phyloP scores from a whole-genome alignment of 2,888 invertebrate genomes.

The Andrena fulva region DNA sequence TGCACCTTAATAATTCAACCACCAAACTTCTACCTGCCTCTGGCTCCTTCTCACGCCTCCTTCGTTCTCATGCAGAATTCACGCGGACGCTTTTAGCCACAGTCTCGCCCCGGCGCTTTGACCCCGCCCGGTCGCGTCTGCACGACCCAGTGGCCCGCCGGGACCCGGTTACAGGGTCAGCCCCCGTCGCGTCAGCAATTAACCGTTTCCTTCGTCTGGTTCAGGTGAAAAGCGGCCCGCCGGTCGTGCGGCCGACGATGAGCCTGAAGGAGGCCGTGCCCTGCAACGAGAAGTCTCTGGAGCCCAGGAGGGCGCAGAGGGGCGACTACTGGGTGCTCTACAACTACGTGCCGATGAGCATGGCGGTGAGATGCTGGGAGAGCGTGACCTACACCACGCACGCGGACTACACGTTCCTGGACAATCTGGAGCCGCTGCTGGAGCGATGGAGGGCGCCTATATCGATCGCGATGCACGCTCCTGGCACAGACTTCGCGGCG shows the following conservation, averaged over 20 bases:
- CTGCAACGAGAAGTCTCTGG: slow-evolving; percentile 88
- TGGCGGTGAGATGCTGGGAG: slow-evolving; percentile 90
- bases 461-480: slow-evolving; percentile 94
- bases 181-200: background rate
- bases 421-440: slow-evolving; percentile 94
- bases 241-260: slow-evolving; percentile 67
- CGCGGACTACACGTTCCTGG: slow-evolving; percentile 95
- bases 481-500: slow-evolving; percentile 92
- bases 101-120: background rate
- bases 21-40: slow-evolving; percentile 2
- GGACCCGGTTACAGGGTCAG: slow-evolving; percentile 13
- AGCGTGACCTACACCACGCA: slow-evolving; percentile 96
- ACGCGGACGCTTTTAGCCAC: slow-evolving; percentile 37
- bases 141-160: slow-evolving; percentile 6
- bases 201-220: slow-evolving; percentile 13
- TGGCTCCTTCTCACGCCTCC: too few species aligned
- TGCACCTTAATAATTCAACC: slow-evolving; percentile 31
- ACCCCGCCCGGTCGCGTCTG: background rate
- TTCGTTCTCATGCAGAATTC: slow-evolving; percentile 18
- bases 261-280: slow-evolving; percentile 86
- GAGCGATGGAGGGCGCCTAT: slow-evolving; percentile 95
- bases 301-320: slow-evolving; percentile 88
- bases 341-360: slow-evolving; percentile 92
- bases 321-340: slow-evolving; percentile 95
- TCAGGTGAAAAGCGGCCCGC: slow-evolving; percentile 54